Base-by-base conservation (phyloP, 2,888 invertebrate genomes). In the Sepioteuthis lessoniana region DNA sequence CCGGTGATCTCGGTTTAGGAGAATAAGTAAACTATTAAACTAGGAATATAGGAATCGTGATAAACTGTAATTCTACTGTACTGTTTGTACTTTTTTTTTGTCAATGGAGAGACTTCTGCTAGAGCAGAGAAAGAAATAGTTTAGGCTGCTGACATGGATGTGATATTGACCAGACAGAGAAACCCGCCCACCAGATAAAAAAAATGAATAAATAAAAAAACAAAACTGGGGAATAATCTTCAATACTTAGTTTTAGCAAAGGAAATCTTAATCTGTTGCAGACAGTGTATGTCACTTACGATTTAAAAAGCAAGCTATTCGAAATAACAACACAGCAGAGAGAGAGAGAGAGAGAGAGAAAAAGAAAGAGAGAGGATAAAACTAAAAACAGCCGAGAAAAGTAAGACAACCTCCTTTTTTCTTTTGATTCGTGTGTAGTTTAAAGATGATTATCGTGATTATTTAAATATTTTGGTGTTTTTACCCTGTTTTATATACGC, bases 61-160 rank as follows among this genome's bases (percentile, higher is more conserved):
- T 35, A 76, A 76, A 76, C 76, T 19, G n/a, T 76, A 76, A 76
- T 76, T 76, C 76, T 13, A 35, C 19, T n/a, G 76, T 21, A 76
- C 76, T 76, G n/a, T 76, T 76, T 55, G 55, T 55, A 55, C 35
- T 76, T 76, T 76, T 76, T 76, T 76, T 76, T n/a, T 76, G n/a
- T 76, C 76, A 76, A 76, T 76, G 76, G 76, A 76, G 76, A 76
- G 76, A 76, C 76, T 76, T 76, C 76, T 76, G 76, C 76, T 76
- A 76, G 76, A 76, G 76, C 76, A 76, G 35, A 76, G 76, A 76
- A 76, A 76, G 76, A 76, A 76, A 76, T 76, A 76, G 76, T 76
- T 76, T 76, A 76, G 76, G 76, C 76, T 35, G n/a, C 76, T 16
- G n/a, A 35, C n/a, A 76, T 76, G 76, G 76, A 76, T 76, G 76